Percentiles rank a stretch among this genome's conserved stretches.
These are phyloP conservation scores for Sebastes jordani DNA, from an alignment of 2,797 vertebrate genomes.

Conservation along the genomic window DNA sequence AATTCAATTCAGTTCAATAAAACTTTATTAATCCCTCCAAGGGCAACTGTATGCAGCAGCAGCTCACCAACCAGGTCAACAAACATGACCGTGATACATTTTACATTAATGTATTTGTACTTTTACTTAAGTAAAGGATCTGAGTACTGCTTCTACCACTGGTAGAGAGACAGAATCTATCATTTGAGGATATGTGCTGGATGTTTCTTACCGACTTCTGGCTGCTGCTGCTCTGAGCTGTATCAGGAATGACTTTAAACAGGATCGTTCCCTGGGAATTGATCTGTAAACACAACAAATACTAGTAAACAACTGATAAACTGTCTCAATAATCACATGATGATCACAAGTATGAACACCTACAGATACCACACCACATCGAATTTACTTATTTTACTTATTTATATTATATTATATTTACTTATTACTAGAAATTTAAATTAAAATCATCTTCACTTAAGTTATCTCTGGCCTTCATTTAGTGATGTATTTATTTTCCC, in stretches of 20 bases:
- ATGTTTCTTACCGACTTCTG: slow-evolving; percentile 83
- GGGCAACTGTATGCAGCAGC: background rate
- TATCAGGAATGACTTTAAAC: slow-evolving; percentile 92
- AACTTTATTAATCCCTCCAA: background rate
- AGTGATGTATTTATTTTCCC: background rate
- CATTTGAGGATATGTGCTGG: background rate
- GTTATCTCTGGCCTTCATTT: background rate
- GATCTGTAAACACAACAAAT: slow-evolving; percentile 72
- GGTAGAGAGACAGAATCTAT: background rate
- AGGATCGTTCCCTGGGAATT: slow-evolving; percentile 88
- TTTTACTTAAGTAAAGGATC: background rate
- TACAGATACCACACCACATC: background rate
- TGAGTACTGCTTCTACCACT: background rate
- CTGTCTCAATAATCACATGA: background rate
- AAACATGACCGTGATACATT: background rate
- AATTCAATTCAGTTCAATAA: background rate
- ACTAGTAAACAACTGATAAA: background rate
- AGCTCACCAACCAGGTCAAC: no score
- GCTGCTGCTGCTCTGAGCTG: slow-evolving; percentile 80
- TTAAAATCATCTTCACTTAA: background rate
- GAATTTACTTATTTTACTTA: background rate
- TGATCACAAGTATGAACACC: background rate
- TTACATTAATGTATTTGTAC: background rate
- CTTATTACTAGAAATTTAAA: background rate
- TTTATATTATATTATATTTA: background rate